phyloP scores from a whole-genome alignment of 2,888 invertebrate genomes.

The Melinaea marsaeus region DNA sequence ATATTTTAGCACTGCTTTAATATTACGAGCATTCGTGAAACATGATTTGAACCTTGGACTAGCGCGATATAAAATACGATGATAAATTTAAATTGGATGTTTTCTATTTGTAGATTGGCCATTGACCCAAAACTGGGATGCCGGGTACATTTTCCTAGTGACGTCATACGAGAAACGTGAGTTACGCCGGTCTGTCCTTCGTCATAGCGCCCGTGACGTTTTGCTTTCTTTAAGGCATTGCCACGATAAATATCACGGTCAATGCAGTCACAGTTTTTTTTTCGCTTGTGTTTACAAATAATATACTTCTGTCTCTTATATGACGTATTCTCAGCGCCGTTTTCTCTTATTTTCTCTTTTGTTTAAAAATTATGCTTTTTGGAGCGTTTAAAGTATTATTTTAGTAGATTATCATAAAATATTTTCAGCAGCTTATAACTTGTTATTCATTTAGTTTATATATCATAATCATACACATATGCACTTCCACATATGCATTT shows the following conservation, averaged over 20 bases:
- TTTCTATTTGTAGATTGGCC: slow-evolving; percentile 78
- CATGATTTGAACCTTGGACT: slow-evolving; percentile 23
- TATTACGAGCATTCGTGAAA: slow-evolving; percentile 23
- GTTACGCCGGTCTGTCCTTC: slow-evolving; percentile 50
- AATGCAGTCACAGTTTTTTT: slow-evolving; percentile 16
- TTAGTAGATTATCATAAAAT: no score
- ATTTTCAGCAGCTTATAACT: no score
- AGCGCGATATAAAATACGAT: slow-evolving; percentile 20
- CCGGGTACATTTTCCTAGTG: slow-evolving; percentile 75
- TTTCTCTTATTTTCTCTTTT: neutral
- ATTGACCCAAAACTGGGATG: slow-evolving; percentile 75
- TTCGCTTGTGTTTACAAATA: slow-evolving; percentile 14
- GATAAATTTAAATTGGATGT: slow-evolving; percentile 39
- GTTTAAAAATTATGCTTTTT: neutral
- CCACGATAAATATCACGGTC: slow-evolving; percentile 16
- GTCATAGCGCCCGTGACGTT: slow-evolving; percentile 47
- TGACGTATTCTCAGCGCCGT: neutral
- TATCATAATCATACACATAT: no score
- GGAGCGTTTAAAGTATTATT: no score
- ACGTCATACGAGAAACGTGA: slow-evolving; percentile 76
- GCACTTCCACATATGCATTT: no score
- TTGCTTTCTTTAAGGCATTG: slow-evolving; percentile 36
- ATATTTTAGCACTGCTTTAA: slow-evolving; percentile 8
- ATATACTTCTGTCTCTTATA: no score
- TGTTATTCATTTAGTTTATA: no score